Base-by-base conservation (phyloP, 2,888 invertebrate genomes). In the Synanthedon tipuliformis region DNA sequence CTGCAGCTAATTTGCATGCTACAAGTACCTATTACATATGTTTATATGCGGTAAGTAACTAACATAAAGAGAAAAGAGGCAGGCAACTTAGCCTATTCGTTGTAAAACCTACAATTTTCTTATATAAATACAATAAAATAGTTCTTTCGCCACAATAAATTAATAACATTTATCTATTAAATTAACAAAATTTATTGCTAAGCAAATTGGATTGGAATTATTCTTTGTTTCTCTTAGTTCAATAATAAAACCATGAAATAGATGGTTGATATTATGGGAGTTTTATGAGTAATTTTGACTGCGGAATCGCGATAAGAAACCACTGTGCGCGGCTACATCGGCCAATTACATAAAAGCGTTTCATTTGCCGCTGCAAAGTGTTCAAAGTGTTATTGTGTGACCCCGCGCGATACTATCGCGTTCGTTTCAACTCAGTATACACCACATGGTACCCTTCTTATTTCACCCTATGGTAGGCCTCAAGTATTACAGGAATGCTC, bases 351-450 rank as follows among this genome's bases (percentile, higher is more conserved):
- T 67, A 74, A 75, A 75, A 75, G 76, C 75, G 72, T 78, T 78
- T 74, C 73, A 74, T 78, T 75, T 72, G 72, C 68, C 71, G 73
- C 68, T 63, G 68, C 70, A 67, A 71, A 76, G 75, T 78, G 79
- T 78, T 78, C 70, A 67, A 71, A 76, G 75, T 78, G 79, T 77
- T 78, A 78, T 77, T 78, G 75, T 75, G 72, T 72, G 78, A 79
- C 79, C 78, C 71, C 73, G 67, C 57, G 61, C 66, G 79, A 78
- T 78, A 71, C 61, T 60, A 78, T 75, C 78, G 67, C 61, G 59
- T 55, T 56, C 49, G 52, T 50, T 34, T 52, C 50, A 16, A 49
- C 49, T 50, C 27, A n/a, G 27, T 34, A 13, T 40, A 50, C 40
- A 18, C 50, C 40, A 50, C 50, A 13, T 16, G 45, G 45, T 34